These are phyloP conservation scores for Eudiplozoon nipponicum DNA, from an alignment of 2,888 invertebrate species.

Conservation along the genomic window DNA sequence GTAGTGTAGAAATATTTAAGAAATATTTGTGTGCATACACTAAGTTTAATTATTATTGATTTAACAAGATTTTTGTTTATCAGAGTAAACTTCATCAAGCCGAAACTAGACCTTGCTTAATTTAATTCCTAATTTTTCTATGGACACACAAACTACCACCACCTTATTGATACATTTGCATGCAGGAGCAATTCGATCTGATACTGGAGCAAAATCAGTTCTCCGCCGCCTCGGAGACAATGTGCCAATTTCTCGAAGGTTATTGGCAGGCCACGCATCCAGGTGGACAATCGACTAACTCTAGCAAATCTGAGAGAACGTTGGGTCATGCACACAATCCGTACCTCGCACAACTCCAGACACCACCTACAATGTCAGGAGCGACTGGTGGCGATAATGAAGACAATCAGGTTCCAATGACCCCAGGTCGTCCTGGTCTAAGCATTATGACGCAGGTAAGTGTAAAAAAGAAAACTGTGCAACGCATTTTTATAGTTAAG, in stretches of 20 bases:
- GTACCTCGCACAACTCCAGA: neutral
- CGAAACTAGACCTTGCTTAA: too few relatives aligned
- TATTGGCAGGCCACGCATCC: conserved; percentile 2
- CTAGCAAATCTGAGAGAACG: neutral
- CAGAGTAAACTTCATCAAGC: too few relatives aligned
- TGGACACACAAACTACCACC: too few relatives aligned
- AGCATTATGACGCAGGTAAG: too few relatives aligned
- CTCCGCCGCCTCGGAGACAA: neutral
- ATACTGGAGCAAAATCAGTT: neutral
- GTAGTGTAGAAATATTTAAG: too few relatives aligned
- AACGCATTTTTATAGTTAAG: too few relatives aligned
- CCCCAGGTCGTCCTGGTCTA: conserved; percentile 1
- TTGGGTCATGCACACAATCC: neutral
- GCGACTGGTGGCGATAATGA: neutral
- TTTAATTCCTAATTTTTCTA: too few relatives aligned
- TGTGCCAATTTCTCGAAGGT: neutral
- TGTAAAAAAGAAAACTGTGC: too few relatives aligned
- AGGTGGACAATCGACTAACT: neutral
- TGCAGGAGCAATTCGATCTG: conserved; percentile 1
- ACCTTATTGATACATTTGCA: too few relatives aligned
- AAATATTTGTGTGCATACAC: too few relatives aligned
- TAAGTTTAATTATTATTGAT: too few relatives aligned
- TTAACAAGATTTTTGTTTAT: too few relatives aligned
- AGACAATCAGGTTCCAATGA: neutral
- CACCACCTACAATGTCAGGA: neutral